Evolutionary conservation across 2,888 invertebrate genomes (phyloP), one percentile per base, ranked within the genome.

Genomic region (Priocnemis perturbator): DNA sequence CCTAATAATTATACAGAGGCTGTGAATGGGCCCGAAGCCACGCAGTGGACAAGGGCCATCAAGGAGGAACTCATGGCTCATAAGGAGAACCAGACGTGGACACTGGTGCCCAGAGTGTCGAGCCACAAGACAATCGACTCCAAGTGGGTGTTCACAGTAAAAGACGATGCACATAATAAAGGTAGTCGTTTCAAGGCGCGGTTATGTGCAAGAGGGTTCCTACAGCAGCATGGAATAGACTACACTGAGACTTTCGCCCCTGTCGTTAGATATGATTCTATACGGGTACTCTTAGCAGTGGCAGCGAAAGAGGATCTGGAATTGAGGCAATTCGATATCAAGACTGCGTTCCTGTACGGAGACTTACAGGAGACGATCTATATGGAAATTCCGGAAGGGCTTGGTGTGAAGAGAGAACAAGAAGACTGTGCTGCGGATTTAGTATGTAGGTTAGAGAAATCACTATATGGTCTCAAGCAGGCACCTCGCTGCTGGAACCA

Each of bases 181-280:
- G 19, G 55, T 11, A 63, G 62, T 7, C 67, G 63, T 7, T 79
- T 68, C 64, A 78, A 78, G 47, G 76, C 76, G 0, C 50, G 78
- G 45, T 50, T 80, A 7, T 75, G 75, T 37, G 71, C 73, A 0
- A 65, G 74, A 53, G 77, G 79, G 0, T 79, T 77, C 47, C 57
- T 37, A 44, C 67, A 70, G 15, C 44, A 50, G 21, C 56, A 67
- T 23, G 78, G 76, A 0, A 57, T 71, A 9, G 77, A 81, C 63
- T 78, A 63, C 59, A 64, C 60, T 14, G 73, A 81, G 66, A 79
- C 68, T 1, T 80, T 71, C 50, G 63, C 76, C 56, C 82, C 82
- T 26, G 78, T 80, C 0, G 71, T 76, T 0, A 30, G 76, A 21
- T 71, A 76, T 20, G 74, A 77, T 58, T 76, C 79, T 0, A 56